phyloP scores from a whole-genome alignment of 2,888 invertebrate genomes.

The Sturmia bella region DNA sequence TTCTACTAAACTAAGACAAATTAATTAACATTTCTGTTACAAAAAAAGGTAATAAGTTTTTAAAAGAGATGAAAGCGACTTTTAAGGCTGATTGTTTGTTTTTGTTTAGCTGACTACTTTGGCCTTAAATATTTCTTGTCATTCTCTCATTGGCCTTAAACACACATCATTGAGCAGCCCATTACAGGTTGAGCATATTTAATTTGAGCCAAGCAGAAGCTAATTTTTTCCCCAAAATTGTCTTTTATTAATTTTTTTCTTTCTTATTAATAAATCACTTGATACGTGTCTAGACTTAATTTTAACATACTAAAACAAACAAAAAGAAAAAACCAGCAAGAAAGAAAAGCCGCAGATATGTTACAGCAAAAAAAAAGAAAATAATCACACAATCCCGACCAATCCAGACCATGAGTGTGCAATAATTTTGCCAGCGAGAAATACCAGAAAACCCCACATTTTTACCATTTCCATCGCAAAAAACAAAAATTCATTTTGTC shows the following conservation, averaged over 20 bases:
- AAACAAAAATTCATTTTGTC: constrained; percentile 40
- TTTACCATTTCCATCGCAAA: constrained; percentile 9
- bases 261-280: constrained; percentile 45
- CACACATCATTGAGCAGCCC: no score
- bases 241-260: constrained; percentile 24
- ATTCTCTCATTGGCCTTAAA: no score
- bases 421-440: background rate
- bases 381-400: constrained; percentile 7
- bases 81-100: no score
- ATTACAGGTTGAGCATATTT: no score
- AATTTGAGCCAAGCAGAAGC: background rate
- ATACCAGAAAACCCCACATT: background rate
- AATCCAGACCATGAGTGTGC: constrained; percentile 6
- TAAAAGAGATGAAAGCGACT: no score
- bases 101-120: no score
- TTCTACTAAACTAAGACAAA: no score
- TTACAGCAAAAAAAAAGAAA: background rate
- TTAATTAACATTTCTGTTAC: no score
- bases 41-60: no score
- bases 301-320: background rate
- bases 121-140: no score
- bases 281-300: constrained; percentile 67
- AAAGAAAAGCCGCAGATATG: no score
- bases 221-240: constrained; percentile 4
- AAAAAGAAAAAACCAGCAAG: no score